Conservation (phyloP, 2,113 vertebrate genomes). For the Microtus pennsylvanicus region DNA sequence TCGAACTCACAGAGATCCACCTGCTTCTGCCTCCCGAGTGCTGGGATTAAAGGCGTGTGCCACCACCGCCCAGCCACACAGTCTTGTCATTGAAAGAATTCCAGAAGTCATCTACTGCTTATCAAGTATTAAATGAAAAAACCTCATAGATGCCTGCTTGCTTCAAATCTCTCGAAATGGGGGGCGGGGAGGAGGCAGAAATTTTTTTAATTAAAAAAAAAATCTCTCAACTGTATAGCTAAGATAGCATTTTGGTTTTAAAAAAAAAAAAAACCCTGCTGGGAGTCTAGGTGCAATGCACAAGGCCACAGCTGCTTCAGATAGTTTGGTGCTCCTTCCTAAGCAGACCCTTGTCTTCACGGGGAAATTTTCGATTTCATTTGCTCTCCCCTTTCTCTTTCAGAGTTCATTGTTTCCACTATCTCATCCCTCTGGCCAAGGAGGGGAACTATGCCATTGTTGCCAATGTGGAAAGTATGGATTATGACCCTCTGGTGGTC, state of each 20-base stretch:
- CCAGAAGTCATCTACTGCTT: background rate
- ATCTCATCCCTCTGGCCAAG: slow-evolving; percentile 97
- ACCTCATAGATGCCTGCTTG: background rate
- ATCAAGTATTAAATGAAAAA: background rate
- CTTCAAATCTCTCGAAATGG: background rate
- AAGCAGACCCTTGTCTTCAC: background rate
- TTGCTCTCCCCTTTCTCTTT: background rate
- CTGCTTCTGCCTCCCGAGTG: no score
- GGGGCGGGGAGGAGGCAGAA: no score
- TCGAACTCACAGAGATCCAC: no score
- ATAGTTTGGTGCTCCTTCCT: background rate
- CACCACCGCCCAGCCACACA: background rate
- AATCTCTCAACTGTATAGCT: background rate
- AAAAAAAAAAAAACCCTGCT: background rate
- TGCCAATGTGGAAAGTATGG: slow-evolving; percentile 99
- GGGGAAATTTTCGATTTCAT: background rate
- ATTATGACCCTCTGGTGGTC: slow-evolving; percentile 98
- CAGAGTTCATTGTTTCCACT: slow-evolving; percentile 99
- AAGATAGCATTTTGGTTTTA: background rate
- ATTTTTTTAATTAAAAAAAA: no score
- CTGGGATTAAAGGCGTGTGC: no score
- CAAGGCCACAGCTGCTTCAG: background rate
- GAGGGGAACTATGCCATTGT: slow-evolving; percentile 99
- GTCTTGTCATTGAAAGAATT: background rate
- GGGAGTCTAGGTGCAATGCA: background rate